A percentile compares a stretch with the other conserved stretches of the same genome.
phyloP scores from a whole-genome alignment of 2,797 vertebrate species.

The Balearica regulorum region DNA sequence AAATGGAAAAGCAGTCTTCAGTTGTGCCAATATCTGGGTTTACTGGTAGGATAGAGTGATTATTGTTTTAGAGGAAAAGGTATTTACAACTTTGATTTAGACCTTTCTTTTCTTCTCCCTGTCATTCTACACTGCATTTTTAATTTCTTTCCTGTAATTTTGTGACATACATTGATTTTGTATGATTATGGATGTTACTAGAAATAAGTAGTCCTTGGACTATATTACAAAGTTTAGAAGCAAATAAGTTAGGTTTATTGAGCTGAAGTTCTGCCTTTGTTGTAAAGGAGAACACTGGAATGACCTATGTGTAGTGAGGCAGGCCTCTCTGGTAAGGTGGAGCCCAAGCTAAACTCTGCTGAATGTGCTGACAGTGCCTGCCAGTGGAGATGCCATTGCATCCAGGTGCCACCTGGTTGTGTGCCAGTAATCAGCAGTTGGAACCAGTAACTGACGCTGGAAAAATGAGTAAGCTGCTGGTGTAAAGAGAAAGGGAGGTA shows the following conservation, averaged over 20 bases:
- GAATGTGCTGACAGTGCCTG: not conserved
- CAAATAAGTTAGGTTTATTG: not conserved
- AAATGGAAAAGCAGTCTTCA: not conserved
- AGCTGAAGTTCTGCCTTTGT: not conserved
- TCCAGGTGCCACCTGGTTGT: not conserved
- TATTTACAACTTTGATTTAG: not conserved
- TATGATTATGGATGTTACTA: not conserved
- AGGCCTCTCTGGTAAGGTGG: not conserved
- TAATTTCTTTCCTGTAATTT: not conserved
- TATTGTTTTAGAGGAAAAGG: not conserved
- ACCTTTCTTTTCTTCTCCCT: not conserved
- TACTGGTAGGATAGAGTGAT: not conserved
- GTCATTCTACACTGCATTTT: not conserved
- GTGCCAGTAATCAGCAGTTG: not conserved
- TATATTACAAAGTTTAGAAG: not conserved
- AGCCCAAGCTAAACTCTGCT: not conserved
- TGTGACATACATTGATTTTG: not conserved
- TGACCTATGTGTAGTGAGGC: not conserved
- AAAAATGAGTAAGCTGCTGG: not conserved
- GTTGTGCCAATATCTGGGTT: not conserved
- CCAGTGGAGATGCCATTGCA: not conserved
- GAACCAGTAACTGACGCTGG: not conserved
- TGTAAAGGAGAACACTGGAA: not conserved
- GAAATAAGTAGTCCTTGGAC: not conserved
- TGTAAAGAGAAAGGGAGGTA: not conserved